Evolutionary conservation across 2,797 vertebrate species (phyloP).

Genomic region (Triplophysa yarkandensis): DNA sequence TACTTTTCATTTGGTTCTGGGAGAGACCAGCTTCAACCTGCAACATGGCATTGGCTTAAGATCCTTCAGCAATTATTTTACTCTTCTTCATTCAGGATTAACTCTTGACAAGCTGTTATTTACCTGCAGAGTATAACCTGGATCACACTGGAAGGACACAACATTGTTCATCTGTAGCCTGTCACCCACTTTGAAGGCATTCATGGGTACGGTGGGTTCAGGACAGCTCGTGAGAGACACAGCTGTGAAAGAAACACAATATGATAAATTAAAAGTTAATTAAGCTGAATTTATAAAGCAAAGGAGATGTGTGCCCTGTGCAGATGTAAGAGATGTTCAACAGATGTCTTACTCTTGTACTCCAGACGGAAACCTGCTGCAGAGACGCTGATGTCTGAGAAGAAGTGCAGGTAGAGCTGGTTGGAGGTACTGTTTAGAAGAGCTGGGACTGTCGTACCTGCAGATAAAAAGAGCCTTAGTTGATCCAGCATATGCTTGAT

Average conservation of each 20-base stretch:
- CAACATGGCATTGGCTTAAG: not conserved
- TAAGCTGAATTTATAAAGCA: slow-evolving; percentile 13
- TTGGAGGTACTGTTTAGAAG: slow-evolving; percentile 99
- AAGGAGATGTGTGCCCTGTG: not conserved
- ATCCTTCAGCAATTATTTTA: not conserved
- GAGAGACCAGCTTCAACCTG: not conserved
- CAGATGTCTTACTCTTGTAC: slow-evolving; percentile 91
- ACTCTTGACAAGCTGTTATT: slow-evolving; percentile 25
- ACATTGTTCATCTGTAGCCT: slow-evolving; percentile 96
- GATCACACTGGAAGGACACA: slow-evolving; percentile 96
- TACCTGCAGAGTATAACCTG: slow-evolving; percentile 94
- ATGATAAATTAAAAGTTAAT: slow-evolving; percentile 15
- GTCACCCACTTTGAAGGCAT: slow-evolving; percentile 89
- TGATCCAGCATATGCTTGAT: not conserved
- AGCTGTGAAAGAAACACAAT: slow-evolving; percentile 60
- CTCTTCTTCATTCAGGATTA: not conserved
- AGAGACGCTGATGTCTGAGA: slow-evolving; percentile 97
- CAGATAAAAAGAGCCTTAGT: slow-evolving; percentile 15
- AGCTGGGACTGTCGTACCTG: slow-evolving; percentile 94
- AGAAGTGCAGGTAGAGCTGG: slow-evolving; percentile 98
- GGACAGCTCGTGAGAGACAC: slow-evolving; percentile 95
- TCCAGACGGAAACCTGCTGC: slow-evolving; percentile 97
- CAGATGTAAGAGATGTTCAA: slow-evolving; percentile 5
- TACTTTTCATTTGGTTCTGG: too few relatives aligned
- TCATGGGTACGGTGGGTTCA: slow-evolving; percentile 89